These are phyloP conservation scores for Sebastes matsubarae DNA, from an alignment of 2,797 vertebrate species.

Conservation along the genomic window DNA sequence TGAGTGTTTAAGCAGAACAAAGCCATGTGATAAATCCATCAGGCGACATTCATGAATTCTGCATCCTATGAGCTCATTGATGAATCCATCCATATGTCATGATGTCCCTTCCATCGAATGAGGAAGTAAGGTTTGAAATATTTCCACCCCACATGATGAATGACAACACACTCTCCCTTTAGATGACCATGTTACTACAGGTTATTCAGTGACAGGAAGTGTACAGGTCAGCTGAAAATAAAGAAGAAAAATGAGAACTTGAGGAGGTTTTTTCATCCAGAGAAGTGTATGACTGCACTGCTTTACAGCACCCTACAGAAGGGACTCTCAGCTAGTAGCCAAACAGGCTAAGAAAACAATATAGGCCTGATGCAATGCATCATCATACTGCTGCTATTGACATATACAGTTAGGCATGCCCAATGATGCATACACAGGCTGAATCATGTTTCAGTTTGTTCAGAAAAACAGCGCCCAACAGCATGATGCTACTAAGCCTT, in stretches of 20 bases:
- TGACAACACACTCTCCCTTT: neutral
- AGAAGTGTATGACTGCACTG: neutral
- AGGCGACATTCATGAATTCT: neutral
- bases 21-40: constrained; percentile 17
- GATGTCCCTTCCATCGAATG: neutral
- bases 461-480: too few species aligned
- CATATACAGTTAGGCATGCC: too few species aligned
- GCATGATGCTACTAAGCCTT: too few species aligned
- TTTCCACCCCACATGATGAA: constrained; percentile 40
- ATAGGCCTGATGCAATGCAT: too few species aligned
- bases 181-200: neutral
- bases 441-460: too few species aligned
- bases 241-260: neutral
- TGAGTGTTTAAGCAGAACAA: constrained; percentile 18
- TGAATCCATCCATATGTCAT: neutral
- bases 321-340: neutral
- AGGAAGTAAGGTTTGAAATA: constrained; percentile 5
- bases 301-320: neutral
- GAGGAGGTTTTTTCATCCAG: neutral
- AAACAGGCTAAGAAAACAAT: too few species aligned
- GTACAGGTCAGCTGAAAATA: neutral
- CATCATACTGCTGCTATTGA: too few species aligned
- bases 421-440: too few species aligned
- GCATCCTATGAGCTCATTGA: neutral
- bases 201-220: neutral